A percentile compares a stretch with the other conserved stretches of the same genome.
Evolutionary conservation across 2,113 vertebrate species (phyloP).

Genomic region (Tragelaphus buxtoni): DNA sequence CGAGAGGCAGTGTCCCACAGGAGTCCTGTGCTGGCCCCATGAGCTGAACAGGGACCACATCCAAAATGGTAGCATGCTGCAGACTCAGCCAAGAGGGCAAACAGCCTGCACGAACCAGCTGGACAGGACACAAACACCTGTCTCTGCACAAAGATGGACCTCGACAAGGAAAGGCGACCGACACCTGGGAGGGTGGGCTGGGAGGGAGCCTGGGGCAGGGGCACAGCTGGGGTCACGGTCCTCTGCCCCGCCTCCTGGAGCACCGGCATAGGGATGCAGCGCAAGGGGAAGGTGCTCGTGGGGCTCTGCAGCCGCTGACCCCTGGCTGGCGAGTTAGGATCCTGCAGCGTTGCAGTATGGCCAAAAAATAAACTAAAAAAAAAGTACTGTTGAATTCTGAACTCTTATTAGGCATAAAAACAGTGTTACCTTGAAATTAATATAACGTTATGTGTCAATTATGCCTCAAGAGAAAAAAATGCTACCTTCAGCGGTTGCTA

Average conservation of each 20-base stretch:
- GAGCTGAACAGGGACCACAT: neutral
- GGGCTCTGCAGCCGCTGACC: neutral
- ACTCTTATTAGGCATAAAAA: neutral
- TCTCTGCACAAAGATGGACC: neutral
- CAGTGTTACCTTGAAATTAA: neutral
- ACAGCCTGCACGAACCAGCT: neutral
- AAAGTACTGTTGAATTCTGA: neutral
- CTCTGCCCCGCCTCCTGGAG: accelerated
- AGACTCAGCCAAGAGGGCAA: neutral
- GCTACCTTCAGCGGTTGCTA: neutral
- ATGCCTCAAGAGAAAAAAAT: neutral
- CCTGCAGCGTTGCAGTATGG: neutral
- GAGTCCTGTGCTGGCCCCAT: accelerated
- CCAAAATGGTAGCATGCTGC: neutral
- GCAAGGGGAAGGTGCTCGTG: accelerated
- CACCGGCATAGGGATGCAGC: accelerated
- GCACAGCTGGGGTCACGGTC: neutral
- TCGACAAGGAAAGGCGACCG: neutral
- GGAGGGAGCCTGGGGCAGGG: neutral
- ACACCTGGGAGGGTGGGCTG: too few species aligned
- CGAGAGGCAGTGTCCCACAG: neutral
- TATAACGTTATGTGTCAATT: neutral
- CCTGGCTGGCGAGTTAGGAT: neutral
- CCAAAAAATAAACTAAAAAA: neutral
- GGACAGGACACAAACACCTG: neutral